Evolutionary conservation across 2,113 vertebrate species (phyloP).

Genomic region (Hassar affinis): DNA sequence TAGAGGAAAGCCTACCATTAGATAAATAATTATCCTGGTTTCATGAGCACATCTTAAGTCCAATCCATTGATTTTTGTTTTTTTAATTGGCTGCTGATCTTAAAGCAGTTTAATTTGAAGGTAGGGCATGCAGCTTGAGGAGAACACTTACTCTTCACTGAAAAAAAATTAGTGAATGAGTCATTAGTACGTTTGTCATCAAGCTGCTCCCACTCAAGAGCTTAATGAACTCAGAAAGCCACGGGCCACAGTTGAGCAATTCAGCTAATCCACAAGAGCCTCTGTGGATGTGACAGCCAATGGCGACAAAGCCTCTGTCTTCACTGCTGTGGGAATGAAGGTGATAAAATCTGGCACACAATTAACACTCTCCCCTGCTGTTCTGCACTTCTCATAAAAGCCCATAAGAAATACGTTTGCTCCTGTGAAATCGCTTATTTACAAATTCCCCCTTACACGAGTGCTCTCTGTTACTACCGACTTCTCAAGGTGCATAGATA

Average conservation of each 20-base stretch:
- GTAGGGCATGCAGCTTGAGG: neutral
- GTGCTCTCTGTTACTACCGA: neutral
- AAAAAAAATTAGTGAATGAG: constrained; percentile 23
- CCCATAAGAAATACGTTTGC: neutral
- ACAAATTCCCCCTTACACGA: neutral
- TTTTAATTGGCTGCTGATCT: constrained; percentile 32
- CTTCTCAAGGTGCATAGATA: neutral
- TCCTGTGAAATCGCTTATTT: constrained; percentile 12
- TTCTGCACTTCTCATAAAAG: constrained; percentile 20
- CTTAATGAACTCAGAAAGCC: constrained; percentile 56
- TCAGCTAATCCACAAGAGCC: constrained; percentile 52
- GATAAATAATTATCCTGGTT: constrained; percentile 19
- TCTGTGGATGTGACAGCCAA: constrained; percentile 29
- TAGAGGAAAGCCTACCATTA: constrained; percentile 2
- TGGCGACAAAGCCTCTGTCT: constrained; percentile 27
- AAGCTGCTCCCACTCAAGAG: constrained; percentile 52
- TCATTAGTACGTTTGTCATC: constrained; percentile 46
- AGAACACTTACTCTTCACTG: neutral
- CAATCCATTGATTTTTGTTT: constrained; percentile 18
- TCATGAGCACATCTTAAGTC: neutral
- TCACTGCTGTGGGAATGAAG: constrained; percentile 21
- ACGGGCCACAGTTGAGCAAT: constrained; percentile 44
- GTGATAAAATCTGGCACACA: constrained; percentile 19
- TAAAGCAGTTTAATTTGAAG: neutral
- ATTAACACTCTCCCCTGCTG: constrained; percentile 31